Evolutionary conservation across 2,888 invertebrate species (phyloP).

Genomic region (Microplitis deprimator): DNA sequence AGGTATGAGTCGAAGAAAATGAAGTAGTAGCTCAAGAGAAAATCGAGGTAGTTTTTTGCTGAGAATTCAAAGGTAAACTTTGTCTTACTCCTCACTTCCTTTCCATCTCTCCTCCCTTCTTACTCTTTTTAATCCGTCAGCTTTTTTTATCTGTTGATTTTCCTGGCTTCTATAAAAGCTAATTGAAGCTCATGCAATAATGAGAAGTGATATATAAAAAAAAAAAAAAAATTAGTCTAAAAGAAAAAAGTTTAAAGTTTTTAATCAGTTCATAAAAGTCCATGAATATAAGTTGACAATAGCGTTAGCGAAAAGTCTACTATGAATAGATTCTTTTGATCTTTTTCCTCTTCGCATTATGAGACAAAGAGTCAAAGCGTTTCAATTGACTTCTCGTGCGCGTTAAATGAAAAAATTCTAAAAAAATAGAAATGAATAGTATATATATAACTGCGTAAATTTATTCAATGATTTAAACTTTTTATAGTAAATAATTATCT

Average conservation of each 20-base stretch:
- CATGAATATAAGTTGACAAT: slow-evolving; percentile 14
- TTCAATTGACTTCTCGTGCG: slow-evolving; percentile 9
- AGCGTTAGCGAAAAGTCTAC: background rate
- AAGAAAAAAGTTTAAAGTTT: background rate
- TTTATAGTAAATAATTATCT: too few species aligned
- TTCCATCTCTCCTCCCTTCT: background rate
- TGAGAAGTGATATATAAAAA: slow-evolving; percentile 12
- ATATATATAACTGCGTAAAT: slow-evolving; percentile 12
- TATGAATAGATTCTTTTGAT: background rate
- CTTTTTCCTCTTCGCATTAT: background rate
- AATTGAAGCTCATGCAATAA: slow-evolving; percentile 23
- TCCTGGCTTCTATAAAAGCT: slow-evolving; percentile 6
- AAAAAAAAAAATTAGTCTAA: slow-evolving; percentile 1
- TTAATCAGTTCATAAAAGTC: slow-evolving; percentile 17
- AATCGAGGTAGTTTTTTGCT: slow-evolving; percentile 8
- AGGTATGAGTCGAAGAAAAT: background rate
- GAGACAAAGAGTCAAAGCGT: slow-evolving; percentile 19
- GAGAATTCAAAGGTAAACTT: slow-evolving; percentile 23
- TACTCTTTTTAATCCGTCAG: slow-evolving; percentile 23
- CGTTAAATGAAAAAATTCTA: background rate
- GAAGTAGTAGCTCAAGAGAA: background rate
- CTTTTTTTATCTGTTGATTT: background rate
- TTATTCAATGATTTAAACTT: slow-evolving; percentile 7
- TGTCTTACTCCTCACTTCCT: slow-evolving; percentile 7
- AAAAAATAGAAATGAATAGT: background rate